These are phyloP conservation scores for Cryptomyrus ogoouensis DNA, from an alignment of 2,113 vertebrate species.

Conservation along the genomic window DNA sequence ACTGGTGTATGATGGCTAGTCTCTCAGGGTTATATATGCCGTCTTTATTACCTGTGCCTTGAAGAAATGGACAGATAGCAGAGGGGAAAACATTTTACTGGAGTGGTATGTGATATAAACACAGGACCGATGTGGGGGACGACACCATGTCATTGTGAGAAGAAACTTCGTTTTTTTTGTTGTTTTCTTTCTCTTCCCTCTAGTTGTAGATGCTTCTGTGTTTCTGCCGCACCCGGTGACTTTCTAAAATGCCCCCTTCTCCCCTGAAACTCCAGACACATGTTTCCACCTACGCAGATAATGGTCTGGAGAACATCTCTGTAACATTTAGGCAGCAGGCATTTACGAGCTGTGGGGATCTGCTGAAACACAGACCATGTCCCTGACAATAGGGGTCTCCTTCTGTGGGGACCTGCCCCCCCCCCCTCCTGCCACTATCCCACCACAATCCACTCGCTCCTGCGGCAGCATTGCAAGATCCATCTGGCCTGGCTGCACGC, in stretches of 20 bases:
- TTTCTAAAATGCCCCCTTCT: neutral
- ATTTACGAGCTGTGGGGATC: neutral
- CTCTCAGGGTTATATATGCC: slow-evolving; percentile 33
- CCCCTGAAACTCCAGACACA: slow-evolving; percentile 6
- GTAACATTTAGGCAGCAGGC: neutral
- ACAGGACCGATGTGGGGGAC: neutral
- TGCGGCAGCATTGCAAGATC: neutral
- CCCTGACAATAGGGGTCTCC: neutral
- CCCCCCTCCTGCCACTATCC: neutral
- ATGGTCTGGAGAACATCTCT: neutral
- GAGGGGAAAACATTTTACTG: slow-evolving; percentile 7
- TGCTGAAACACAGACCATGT: neutral
- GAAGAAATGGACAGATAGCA: slow-evolving; percentile 16
- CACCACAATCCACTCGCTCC: neutral
- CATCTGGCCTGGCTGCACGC: neutral
- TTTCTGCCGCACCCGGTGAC: neutral
- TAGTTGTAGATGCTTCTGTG: neutral
- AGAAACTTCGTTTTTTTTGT: slow-evolving; percentile 17
- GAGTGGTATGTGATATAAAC: neutral
- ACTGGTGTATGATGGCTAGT: neutral
- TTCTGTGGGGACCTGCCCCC: neutral
- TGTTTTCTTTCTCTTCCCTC: slow-evolving; percentile 14
- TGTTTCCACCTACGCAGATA: neutral
- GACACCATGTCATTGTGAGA: slow-evolving; percentile 30
- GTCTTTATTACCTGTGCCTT: slow-evolving; percentile 31